Evolutionary conservation across 2,797 vertebrate genomes (phyloP).

Genomic region (Manis javanica): DNA sequence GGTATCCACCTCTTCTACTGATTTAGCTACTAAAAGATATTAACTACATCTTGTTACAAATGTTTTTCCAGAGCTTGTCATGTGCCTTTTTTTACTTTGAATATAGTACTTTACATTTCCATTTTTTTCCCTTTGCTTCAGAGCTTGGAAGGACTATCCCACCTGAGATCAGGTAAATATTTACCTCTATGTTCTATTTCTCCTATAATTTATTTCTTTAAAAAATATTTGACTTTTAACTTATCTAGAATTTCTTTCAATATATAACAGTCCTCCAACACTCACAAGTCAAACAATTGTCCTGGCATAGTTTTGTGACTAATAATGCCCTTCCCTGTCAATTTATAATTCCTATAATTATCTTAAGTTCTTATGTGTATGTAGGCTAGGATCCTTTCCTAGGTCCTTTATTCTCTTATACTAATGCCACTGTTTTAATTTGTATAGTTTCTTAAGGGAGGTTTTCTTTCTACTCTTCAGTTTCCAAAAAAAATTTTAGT

Average conservation of each 20-base stretch:
- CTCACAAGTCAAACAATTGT: conserved; percentile 3
- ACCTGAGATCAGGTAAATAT: conserved; percentile 42
- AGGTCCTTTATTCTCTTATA: conserved; percentile 2
- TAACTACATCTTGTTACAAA: conserved; percentile 20
- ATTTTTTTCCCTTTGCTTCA: conserved; percentile 51
- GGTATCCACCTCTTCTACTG: conserved; percentile 33
- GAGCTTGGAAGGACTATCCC: conserved; percentile 14
- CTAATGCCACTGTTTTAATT: background rate
- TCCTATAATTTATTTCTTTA: conserved; percentile 35
- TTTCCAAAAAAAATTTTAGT: conserved; percentile 46
- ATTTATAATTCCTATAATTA: conserved; percentile 17
- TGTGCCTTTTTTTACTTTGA: conserved; percentile 43
- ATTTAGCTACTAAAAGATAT: conserved; percentile 3
- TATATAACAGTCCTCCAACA: background rate
- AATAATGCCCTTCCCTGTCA: background rate
- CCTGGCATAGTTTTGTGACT: background rate
- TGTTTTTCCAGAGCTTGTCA: background rate
- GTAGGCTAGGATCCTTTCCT: background rate
- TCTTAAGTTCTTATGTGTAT: background rate
- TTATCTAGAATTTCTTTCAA: conserved; percentile 26
- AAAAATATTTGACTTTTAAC: conserved; percentile 48
- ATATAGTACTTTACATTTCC: conserved; percentile 48
- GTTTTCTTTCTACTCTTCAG: conserved; percentile 33
- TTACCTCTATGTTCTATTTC: conserved; percentile 23
- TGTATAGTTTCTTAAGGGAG: conserved; percentile 40